Evolutionary conservation across 1,140 invertebrate species (phyloP), one percentile per base, ranked within the genome.

Genomic region (Heliothis subflexa): DNA sequence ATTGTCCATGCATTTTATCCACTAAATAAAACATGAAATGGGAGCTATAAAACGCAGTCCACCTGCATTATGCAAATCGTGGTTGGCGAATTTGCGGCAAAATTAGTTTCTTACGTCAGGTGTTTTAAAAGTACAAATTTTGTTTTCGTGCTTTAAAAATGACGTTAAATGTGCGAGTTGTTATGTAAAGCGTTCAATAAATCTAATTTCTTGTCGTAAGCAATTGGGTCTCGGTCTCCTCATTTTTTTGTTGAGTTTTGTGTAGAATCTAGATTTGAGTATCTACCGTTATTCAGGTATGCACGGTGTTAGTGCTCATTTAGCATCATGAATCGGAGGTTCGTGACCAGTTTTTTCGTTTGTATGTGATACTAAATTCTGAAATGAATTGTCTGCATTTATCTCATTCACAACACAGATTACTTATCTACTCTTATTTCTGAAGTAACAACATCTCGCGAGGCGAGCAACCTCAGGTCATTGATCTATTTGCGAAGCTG

Each of bases 401-500:
- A 75, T 68, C 62, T 54, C 62, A 55, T 66, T 77, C 50, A 77
- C 28, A 70, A 70, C n/a, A 71, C 50, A 45, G 49, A 76, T 66
- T 76, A 49, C 25, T 54, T 76, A 76, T 76, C 74, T 54, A 16
- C 10, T 52, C 33, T 33, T 64, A 33, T 72, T 61, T 52, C 52
- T 45, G 21, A 70, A n/a, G 66, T 70, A 73, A 59, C 72, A 75
- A 75, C 57, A 62, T 62, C 57, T 57, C 13, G 16, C 40, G 66
- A 50, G 12, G 55, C 25, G 52, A n/a, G 13, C 55, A 70, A 49
- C 11, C 25, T 16, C 66, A 78, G 76, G 76, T 78, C 66, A 40
- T 71, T 78, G 76, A 78, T 78, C 66, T 71, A 68, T 71, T 78
- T 78, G 76, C 45, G 54, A 68, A 66, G 62, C 50, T 77, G 59